Evolutionary conservation across 2,888 invertebrate species (phyloP), one percentile per base, ranked within the genome.

Genomic region (Conomelus anceps): DNA sequence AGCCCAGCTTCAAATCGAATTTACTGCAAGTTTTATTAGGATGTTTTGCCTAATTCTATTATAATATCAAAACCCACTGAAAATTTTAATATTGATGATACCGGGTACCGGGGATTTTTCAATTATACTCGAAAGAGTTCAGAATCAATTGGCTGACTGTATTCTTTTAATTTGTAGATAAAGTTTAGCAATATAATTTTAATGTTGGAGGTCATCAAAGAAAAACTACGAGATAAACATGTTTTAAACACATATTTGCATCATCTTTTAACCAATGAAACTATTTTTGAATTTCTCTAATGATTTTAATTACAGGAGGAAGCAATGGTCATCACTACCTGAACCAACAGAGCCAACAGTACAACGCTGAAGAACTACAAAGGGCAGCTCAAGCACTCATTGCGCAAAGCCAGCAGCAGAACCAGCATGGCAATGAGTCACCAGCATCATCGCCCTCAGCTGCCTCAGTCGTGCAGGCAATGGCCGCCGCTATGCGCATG

Each of bases 401-500:
- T 85, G 92, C 91, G 88, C 91, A 91, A 87, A 92, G 91, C 84
- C 92, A 92, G 88, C 91, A 41, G 29, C 89, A 89, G 23, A 88
- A 89, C 23, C 89, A 90, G 23, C 91, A 90, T 20, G 91, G 91
- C 87, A 91, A 91, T 17, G 93, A 94, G 0, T 94, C 94, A 23
- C 94, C 94, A 0, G 95, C 95, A 91, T n/a, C 20, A 0, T 93
- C 94, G 6, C 93, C 93, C 84, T 93, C 93, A 26, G 94, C 94
- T 7, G 94, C 95, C 0, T 96, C 96, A 11, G 96, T 96, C 3
- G 96, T 96, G 92, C 96, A 96, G 9, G 96, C 96, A 3, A 93
- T 97, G 90, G 96, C 96, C 7, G 96, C 96, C 88, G 96, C 96
- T 0, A 96, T 96, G 96, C 94, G 96, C 91, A 92, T 92, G 91